phyloP scores from a whole-genome alignment of 2,797 vertebrate species.

The Parauchenoglanis ngamensis region DNA sequence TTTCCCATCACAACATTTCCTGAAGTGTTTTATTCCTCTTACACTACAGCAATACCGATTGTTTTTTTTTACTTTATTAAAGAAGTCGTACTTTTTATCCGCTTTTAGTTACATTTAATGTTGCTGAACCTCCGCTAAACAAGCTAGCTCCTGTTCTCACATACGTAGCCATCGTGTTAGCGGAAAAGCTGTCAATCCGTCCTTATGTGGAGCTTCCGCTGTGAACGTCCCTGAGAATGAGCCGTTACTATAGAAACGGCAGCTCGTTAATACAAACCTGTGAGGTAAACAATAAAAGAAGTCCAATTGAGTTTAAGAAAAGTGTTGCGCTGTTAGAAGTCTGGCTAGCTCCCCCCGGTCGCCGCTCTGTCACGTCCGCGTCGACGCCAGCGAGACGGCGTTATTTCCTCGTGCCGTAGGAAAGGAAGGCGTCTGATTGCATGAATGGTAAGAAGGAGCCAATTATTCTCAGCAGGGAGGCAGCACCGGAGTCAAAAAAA shows the following conservation, averaged over 20 bases:
- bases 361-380: not conserved
- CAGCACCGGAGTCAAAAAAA: not conserved
- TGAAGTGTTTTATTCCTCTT: not conserved
- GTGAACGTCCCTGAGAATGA: not conserved
- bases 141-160: not conserved
- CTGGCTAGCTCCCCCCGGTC: not conserved
- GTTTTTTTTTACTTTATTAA: not conserved
- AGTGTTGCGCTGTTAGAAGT: not conserved
- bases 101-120: not conserved
- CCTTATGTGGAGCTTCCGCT: not conserved
- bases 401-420: not conserved
- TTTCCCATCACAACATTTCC: not conserved
- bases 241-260: not conserved
- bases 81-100: not conserved
- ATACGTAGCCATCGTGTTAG: not conserved
- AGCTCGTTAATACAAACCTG: not conserved
- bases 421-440: conserved; percentile 20
- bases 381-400: not conserved
- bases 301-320: not conserved
- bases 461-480: conserved; percentile 38
- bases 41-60: not conserved
- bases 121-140: not conserved
- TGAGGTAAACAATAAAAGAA: not conserved
- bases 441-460: conserved; percentile 30
- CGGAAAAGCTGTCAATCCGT: not conserved